Percentiles rank a stretch among this genome's conserved stretches.
phyloP scores from a whole-genome alignment of 2,888 invertebrate species.

The Drosophila neotestacea region DNA sequence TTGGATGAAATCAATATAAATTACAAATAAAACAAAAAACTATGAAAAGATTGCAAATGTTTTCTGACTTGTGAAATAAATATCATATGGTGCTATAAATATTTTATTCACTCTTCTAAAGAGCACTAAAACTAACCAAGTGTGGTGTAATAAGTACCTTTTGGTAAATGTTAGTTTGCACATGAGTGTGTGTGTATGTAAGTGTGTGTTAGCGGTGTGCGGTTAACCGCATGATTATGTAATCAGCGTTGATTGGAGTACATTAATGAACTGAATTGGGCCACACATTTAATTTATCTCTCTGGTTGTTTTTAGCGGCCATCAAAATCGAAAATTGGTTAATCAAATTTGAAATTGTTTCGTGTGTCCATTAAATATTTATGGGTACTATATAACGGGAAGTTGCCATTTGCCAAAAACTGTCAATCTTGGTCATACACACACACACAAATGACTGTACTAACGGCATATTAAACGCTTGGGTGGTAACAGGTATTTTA shows the following conservation, averaged over 20 bases:
- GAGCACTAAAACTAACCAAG: slow-evolving; percentile 1
- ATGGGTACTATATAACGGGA: slow-evolving; percentile 18
- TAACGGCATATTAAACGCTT: slow-evolving; percentile 46
- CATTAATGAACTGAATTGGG: slow-evolving; percentile 41
- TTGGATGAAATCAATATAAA: too few species aligned
- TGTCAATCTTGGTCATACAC: slow-evolving; percentile 36
- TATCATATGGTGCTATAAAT: neutral
- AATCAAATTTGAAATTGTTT: slow-evolving; percentile 45
- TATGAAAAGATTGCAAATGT: neutral
- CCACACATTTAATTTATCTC: slow-evolving; percentile 31
- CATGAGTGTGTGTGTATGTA: neutral
- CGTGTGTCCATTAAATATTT: slow-evolving; percentile 48
- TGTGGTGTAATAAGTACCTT: neutral
- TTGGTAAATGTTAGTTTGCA: neutral
- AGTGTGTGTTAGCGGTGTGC: slow-evolving; percentile 14
- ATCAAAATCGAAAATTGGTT: slow-evolving; percentile 45
- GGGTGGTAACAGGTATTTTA: slow-evolving; percentile 35
- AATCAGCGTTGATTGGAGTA: slow-evolving; percentile 34
- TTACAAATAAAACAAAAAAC: too few species aligned
- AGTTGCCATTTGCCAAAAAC: slow-evolving; percentile 31
- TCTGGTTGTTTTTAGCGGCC: slow-evolving; percentile 24
- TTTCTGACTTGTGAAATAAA: neutral
- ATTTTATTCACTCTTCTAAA: neutral
- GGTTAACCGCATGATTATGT: slow-evolving; percentile 49
- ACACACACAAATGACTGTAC: slow-evolving; percentile 16